These are phyloP conservation scores for Yponomeuta evonymella DNA, from an alignment of 2,888 invertebrate genomes.

Conservation along the genomic window DNA sequence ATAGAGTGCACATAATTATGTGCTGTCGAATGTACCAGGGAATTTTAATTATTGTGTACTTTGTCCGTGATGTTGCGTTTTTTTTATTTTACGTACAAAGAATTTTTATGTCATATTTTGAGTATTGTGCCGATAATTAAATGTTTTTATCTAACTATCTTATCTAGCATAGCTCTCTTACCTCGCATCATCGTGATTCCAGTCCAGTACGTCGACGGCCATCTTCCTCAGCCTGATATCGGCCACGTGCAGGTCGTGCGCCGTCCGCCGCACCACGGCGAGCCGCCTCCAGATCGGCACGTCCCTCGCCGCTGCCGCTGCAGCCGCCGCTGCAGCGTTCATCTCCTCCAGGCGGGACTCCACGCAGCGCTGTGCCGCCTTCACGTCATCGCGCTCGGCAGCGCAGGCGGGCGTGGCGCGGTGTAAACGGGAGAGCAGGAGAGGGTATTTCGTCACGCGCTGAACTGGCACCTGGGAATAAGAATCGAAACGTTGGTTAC, in stretches of 20 bases:
- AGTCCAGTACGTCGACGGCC: slow-evolving; percentile 94
- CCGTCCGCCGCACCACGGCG: slow-evolving; percentile 84
- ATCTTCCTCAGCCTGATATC: slow-evolving; percentile 94
- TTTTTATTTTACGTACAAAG: too few species aligned
- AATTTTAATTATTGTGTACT: too few species aligned
- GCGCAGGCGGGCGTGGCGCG: slow-evolving; percentile 93
- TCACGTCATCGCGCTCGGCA: slow-evolving; percentile 88
- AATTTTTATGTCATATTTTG: too few species aligned
- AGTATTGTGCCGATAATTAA: too few species aligned
- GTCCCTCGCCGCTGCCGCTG: slow-evolving; percentile 91
- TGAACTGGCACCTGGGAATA: slow-evolving; percentile 89
- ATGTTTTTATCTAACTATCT: too few species aligned
- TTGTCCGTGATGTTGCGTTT: too few species aligned
- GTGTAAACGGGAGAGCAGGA: slow-evolving; percentile 90
- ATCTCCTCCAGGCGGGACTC: slow-evolving; percentile 95
- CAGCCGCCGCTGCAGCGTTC: slow-evolving; percentile 94
- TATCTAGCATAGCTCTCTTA: slow-evolving; percentile 24
- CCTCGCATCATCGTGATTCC: slow-evolving; percentile 94
- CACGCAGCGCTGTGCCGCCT: slow-evolving; percentile 93
- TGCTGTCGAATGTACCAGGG: too few species aligned
- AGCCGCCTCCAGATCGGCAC: slow-evolving; percentile 92
- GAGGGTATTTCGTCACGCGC: slow-evolving; percentile 96
- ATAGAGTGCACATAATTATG: too few species aligned
- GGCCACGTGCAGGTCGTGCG: slow-evolving; percentile 90
- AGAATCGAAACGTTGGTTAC: slow-evolving; percentile 2